Base-by-base conservation (phyloP, 1,140 invertebrate species). In the Thaumetopoea pityocampa region DNA sequence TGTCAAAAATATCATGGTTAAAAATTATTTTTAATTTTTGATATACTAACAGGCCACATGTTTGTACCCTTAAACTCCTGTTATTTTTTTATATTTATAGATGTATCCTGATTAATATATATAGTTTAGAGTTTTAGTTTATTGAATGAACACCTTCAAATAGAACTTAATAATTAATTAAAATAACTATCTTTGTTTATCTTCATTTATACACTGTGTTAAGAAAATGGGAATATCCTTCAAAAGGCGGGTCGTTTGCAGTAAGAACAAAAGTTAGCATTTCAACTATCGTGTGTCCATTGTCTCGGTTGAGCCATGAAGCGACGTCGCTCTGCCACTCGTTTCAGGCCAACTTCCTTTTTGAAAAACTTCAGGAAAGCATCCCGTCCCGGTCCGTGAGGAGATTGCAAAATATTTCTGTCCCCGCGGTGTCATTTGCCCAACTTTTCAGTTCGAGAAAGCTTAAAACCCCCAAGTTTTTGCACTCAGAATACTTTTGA, bases 321-420 rank as follows among this genome's bases (percentile, higher is more conserved):
- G 37, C 48, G 36, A 20, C 41, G 42, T 11, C 42, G 30, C 24
- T 33, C 44, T 30, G 34, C 20, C 28, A 45, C 48, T 52, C 40
- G 43, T 46, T 46, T 38, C 40, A 34, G 38, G 40, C 43, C 49
- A 64, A 51, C 43, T 60, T 56, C 42, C 48, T 56, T 61, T 50
- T 50, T 48, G 49, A 62, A 64, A 64, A 70, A 67, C 51, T 70
- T 67, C 24, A 28, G 9, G 48, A 51, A 61, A 57, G 53, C 56
- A 43, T 56, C 51, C 54, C 57, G 66, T 63, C 59, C 55, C 51
- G 49, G 41, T 57, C 41, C 51, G 48, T 55, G 55, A 54, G 47
- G 55, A 69, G 62, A 73, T 70, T 70, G 67, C 62, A 48, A 68
- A 67, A 70, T 68, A 70, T 73, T 60, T 53, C 48, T 55, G 67